These are phyloP conservation scores for Muscicapa striata DNA, from an alignment of 2,797 vertebrate species.

Conservation along the genomic window DNA sequence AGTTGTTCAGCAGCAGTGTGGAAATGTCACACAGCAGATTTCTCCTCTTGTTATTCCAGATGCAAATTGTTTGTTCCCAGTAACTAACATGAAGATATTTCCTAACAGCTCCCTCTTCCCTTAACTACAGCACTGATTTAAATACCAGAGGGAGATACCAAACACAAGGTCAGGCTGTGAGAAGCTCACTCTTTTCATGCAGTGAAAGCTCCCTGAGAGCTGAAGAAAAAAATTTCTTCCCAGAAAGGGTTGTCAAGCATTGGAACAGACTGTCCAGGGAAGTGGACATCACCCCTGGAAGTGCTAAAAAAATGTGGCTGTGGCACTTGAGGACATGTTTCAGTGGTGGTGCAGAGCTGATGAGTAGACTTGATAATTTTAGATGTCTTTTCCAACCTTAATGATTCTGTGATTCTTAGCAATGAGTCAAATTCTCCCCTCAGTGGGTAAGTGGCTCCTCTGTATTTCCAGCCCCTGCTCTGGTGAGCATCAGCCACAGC, in stretches of 20 bases:
- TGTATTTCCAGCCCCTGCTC: background rate
- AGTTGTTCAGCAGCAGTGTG: background rate
- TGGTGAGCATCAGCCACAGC: background rate
- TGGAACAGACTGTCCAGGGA: background rate
- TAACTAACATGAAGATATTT: background rate
- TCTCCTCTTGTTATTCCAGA: background rate
- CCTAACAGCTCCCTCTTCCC: background rate
- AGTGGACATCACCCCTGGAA: background rate
- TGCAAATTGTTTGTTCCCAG: background rate
- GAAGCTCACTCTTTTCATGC: accelerated
- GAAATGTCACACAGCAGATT: background rate
- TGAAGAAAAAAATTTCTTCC: background rate
- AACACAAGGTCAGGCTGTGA: accelerated
- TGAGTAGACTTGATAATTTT: background rate
- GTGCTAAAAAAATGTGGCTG: background rate
- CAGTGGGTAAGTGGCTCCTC: background rate
- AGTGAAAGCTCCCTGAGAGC: accelerated
- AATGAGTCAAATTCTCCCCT: background rate
- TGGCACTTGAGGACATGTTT: background rate
- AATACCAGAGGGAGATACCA: background rate
- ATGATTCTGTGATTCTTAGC: background rate
- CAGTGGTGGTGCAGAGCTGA: background rate
- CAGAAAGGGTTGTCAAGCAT: background rate
- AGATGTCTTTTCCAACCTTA: background rate
- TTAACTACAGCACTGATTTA: background rate